Percentiles rank a stretch among this genome's conserved stretches.
Evolutionary conservation across 2,888 invertebrate genomes (phyloP).

Genomic region (Ectemnius lituratus): DNA sequence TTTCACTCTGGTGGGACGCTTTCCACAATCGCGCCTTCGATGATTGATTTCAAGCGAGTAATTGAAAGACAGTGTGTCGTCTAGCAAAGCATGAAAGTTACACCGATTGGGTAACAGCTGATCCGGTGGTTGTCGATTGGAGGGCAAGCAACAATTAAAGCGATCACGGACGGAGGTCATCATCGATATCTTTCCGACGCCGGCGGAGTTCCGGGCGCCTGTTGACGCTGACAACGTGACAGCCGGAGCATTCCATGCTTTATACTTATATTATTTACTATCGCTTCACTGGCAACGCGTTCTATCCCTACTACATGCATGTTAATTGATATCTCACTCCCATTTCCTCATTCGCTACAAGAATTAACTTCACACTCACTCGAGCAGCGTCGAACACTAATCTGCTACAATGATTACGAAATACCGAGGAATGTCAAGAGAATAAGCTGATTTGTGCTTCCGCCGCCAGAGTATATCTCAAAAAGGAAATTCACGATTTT

Average conservation of each 20-base stretch:
- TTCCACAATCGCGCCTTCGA: no score
- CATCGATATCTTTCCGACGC: slow-evolving; percentile 4
- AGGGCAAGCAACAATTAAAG: slow-evolving; percentile 17
- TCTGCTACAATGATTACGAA: background rate
- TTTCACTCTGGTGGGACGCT: no score
- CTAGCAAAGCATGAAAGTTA: background rate
- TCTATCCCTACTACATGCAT: no score
- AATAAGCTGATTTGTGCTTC: no score
- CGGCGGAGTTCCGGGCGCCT: background rate
- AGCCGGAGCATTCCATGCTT: background rate
- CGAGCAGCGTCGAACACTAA: background rate
- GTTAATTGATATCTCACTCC: no score
- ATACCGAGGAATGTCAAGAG: background rate
- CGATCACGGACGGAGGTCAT: slow-evolving; percentile 29
- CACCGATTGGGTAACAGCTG: background rate
- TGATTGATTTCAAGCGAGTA: no score
- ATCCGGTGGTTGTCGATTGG: background rate
- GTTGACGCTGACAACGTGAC: background rate
- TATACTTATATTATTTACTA: no score
- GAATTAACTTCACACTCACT: background rate
- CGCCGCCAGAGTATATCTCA: background rate
- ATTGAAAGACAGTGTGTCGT: background rate
- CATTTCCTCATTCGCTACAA: background rate
- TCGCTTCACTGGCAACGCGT: background rate
- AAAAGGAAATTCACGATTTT: slow-evolving; percentile 11